Base-by-base conservation (phyloP, 2,888 invertebrate genomes). In the Glaucopsyche alexis region DNA sequence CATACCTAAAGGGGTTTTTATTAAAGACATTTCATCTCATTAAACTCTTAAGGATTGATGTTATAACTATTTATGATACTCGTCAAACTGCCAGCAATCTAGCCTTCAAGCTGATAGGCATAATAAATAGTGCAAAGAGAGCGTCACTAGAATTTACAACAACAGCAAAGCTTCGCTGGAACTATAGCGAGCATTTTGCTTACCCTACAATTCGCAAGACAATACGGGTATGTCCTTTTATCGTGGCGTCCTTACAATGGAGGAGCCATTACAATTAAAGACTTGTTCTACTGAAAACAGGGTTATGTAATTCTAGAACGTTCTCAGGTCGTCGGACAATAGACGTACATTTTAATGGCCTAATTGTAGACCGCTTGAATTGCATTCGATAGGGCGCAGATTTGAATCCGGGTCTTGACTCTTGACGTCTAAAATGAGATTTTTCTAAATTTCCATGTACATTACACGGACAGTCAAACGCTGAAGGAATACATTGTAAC, bases 171-270 rank as follows among this genome's bases (percentile, higher is more conserved):
- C n/a, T n/a, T n/a, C n/a, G n/a, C 13, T 14, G 11, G 14, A 29
- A 29, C 60, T 60, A 60, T 60, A 60, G 29, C 13, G 60, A 60
- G 29, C 29, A 38, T 60, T 60, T 60, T 38, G 60, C 60, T 60
- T 38, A 60, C 60, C 29, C 60, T 60, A 60, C 60, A 60, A 60
- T 60, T 60, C 60, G 60, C 60, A 60, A 60, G 60, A 60, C 60
- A 60, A 60, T 60, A 60, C 60, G 60, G 29, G 60, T 7, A 60
- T 60, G 60, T 66, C 66, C 66, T 66, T 66, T 66, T 66, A 66
- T 66, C n/a, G 42, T 42, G 40, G 42, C 42, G 40, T 66, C 66
- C 66, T 66, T 42, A 40, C 66, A 66, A 40, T 66, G 66, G 66
- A 66, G 40, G 66, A 66, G 60, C 60, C 60, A 60, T 60, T 60